Conservation (phyloP, 2,888 invertebrate genomes). For the Sinopyrophorus schimmeli region DNA sequence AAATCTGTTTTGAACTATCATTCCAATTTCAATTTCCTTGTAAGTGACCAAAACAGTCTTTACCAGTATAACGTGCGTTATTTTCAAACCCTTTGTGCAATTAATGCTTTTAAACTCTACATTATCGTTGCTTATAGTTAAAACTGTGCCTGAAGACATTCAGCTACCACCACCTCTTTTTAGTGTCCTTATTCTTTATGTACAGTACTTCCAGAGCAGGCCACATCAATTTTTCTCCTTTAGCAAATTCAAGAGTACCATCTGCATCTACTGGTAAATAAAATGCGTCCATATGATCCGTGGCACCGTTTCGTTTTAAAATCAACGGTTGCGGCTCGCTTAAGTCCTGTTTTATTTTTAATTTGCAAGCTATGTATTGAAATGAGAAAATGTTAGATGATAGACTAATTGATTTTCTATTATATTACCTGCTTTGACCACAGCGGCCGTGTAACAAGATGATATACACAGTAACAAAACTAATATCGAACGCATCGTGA, state of each 20-base stretch:
- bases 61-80: constrained; percentile 53
- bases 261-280: constrained; percentile 31
- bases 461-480: too few relatives aligned
- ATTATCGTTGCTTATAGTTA: constrained; percentile 22
- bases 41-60: constrained; percentile 55
- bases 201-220: constrained; percentile 36
- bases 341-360: too few relatives aligned
- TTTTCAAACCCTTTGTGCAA: constrained; percentile 54
- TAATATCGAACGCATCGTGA: too few relatives aligned
- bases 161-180: constrained; percentile 19
- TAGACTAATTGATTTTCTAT: too few relatives aligned
- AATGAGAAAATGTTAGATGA: too few relatives aligned
- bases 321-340: constrained; percentile 64
- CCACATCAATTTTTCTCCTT: constrained; percentile 31
- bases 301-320: constrained; percentile 50
- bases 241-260: constrained; percentile 31
- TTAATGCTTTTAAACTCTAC: constrained; percentile 53
- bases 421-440: too few relatives aligned
- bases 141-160: constrained; percentile 35
- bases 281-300: constrained; percentile 33
- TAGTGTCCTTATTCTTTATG: constrained; percentile 18
- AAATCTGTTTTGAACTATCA: constrained; percentile 56
- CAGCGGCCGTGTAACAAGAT: too few relatives aligned
- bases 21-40: constrained; percentile 57
- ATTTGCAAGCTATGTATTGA: too few relatives aligned